These are phyloP conservation scores for Conus ventricosus DNA, from an alignment of 1,140 invertebrate species.

Conservation along the genomic window DNA sequence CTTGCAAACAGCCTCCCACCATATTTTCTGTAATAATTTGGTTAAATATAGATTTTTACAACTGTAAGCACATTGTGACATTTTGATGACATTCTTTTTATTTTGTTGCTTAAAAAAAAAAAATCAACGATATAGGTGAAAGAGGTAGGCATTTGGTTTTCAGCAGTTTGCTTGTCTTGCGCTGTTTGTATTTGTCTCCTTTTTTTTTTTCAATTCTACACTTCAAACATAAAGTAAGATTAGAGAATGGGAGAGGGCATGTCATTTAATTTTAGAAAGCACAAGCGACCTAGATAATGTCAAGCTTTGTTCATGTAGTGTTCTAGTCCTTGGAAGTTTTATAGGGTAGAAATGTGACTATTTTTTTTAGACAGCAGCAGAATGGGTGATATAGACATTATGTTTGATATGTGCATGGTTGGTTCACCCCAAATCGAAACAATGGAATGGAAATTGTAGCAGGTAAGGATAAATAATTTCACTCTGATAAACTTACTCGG, in stretches of 20 bases:
- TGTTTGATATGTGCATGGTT: conserved; percentile 33
- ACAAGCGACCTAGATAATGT: not conserved
- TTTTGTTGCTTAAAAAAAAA: not conserved
- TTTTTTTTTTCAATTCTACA: not conserved
- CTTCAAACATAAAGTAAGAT: not conserved
- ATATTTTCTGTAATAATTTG: not conserved
- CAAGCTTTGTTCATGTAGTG: not conserved
- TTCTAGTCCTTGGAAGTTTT: not conserved
- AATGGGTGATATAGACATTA: not conserved
- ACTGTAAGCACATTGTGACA: not conserved
- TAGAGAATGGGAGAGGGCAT: not conserved
- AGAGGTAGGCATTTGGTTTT: not conserved
- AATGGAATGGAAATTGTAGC: conserved; percentile 32
- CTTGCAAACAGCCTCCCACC: not conserved
- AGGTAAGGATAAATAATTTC: conserved; percentile 25
- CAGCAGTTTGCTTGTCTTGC: not conserved
- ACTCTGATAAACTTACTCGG: not conserved
- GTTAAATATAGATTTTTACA: not conserved
- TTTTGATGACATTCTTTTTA: not conserved
- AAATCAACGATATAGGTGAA: not conserved
- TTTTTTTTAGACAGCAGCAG: not conserved
- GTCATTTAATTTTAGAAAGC: not conserved
- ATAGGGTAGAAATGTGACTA: not conserved
- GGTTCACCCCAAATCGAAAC: conserved; percentile 30
- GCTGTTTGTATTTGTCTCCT: not conserved